Evolutionary conservation across 2,797 vertebrate genomes (phyloP).

Genomic region (Sphenopsis melanotis): DNA sequence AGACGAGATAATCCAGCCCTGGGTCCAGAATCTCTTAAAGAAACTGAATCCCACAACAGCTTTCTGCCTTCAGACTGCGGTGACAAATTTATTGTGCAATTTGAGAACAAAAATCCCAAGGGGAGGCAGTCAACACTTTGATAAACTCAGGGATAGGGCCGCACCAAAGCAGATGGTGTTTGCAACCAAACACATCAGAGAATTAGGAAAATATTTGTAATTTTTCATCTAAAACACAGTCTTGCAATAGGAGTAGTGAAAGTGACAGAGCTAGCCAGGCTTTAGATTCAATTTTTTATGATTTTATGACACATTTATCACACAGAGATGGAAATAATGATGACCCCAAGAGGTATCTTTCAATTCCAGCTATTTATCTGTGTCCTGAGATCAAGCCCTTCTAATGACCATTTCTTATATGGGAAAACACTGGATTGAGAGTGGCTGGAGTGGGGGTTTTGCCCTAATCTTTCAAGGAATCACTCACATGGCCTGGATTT

Average conservation of each 20-base stretch:
- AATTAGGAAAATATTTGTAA: background rate
- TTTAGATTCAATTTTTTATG: background rate
- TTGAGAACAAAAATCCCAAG: background rate
- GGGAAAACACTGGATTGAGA: background rate
- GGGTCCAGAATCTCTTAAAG: background rate
- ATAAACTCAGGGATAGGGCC: background rate
- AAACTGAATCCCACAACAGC: background rate
- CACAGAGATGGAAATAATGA: background rate
- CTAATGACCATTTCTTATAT: background rate
- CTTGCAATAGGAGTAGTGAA: background rate
- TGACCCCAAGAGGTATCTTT: background rate
- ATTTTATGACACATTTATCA: background rate
- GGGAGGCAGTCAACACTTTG: fast-evolving
- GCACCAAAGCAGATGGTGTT: background rate
- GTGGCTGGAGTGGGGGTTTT: background rate
- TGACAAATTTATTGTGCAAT: background rate
- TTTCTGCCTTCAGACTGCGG: background rate
- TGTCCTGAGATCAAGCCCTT: background rate
- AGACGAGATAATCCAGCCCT: background rate
- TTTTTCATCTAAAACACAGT: background rate
- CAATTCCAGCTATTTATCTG: background rate
- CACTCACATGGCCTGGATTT: background rate
- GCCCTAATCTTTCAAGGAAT: background rate
- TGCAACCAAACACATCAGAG: background rate
- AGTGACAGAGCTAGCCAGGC: background rate